A percentile compares a stretch with the other conserved stretches of the same genome.
Evolutionary conservation across 2,113 vertebrate species (phyloP).

Genomic region (Nyctereutes procyonoides): DNA sequence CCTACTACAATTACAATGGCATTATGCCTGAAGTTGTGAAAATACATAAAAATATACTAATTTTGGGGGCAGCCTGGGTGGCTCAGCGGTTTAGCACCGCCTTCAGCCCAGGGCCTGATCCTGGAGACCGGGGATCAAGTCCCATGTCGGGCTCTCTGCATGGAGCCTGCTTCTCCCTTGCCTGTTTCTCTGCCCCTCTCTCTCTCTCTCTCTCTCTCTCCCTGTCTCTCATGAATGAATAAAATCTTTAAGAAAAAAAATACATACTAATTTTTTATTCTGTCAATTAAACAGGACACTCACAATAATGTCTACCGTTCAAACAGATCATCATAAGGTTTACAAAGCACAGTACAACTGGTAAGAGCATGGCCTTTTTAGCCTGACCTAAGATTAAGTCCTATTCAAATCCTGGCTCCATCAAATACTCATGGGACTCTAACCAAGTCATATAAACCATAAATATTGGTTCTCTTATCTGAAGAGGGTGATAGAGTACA

Average conservation of each 20-base stretch:
- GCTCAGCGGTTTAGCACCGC: too few species aligned
- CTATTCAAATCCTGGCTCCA: slow-evolving; percentile 19
- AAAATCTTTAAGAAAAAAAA: too few species aligned
- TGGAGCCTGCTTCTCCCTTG: too few species aligned
- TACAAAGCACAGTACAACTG: neutral
- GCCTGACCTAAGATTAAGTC: neutral
- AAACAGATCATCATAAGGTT: neutral
- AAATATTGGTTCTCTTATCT: neutral
- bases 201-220: too few species aligned
- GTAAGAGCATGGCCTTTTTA: neutral
- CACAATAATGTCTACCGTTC: neutral
- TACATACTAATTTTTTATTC: neutral
- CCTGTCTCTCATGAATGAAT: too few species aligned
- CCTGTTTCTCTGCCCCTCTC: too few species aligned
- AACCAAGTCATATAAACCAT: neutral
- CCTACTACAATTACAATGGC: neutral
- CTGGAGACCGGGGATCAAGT: too few species aligned
- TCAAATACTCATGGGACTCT: neutral
- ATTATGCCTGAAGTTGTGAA: neutral
- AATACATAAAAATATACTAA: neutral
- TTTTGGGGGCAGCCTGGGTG: neutral
- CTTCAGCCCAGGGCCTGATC: too few species aligned
- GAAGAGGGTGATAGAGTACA: neutral
- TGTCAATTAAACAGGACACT: neutral
- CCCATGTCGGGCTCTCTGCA: too few species aligned